Base-by-base conservation (phyloP, 2,113 vertebrate species). In the Amia ocellicauda region DNA sequence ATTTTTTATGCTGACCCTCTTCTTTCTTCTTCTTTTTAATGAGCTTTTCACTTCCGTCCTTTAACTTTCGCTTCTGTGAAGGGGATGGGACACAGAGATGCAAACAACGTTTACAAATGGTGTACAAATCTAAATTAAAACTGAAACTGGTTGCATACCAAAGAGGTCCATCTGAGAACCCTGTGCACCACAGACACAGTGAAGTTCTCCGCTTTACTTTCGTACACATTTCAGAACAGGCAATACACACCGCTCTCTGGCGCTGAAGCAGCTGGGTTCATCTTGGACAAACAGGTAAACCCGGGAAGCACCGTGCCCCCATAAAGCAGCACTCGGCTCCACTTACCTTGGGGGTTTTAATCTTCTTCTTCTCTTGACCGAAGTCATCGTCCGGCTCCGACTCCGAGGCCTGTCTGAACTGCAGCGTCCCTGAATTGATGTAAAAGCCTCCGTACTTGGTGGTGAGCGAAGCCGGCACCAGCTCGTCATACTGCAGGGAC, bases 371-470 rank as follows among this genome's bases (percentile, higher is more conserved):
- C 68, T 90, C 91, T 42, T 85, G 83, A 45, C 87, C 69, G 9
- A 79, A 75, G 52, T 92, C 89, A 40, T 91, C 89, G 49, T 83
- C 79, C 1, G 40, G 49, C 49, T 95, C 93, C 0, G 88, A 86
- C 51, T 95, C 95, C 0, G 93, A 97, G 0, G 87, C 88, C 17
- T 87, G 90, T 16, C 94, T 89, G 77, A 97, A 99, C 8, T 96
- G 89, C 54, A 98, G 85, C 0, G 91, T 83, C 26, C 96, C 96
- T 0, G 91, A 92, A 77, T 98, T 99, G 75, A 99, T 88, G 61
- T 99, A 99, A 85, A 98, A 99, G 3, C 96, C 97, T 68, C 97
- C 96, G 2, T 91, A 89, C 65, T 92, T 93, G 0, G 97, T 98
- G 1, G 90, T 96, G 63, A 99, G 85, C 61, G 92, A 93, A 28